Evolutionary conservation across 2,888 invertebrate species (phyloP).

Genomic region (Acleris sparsana): DNA sequence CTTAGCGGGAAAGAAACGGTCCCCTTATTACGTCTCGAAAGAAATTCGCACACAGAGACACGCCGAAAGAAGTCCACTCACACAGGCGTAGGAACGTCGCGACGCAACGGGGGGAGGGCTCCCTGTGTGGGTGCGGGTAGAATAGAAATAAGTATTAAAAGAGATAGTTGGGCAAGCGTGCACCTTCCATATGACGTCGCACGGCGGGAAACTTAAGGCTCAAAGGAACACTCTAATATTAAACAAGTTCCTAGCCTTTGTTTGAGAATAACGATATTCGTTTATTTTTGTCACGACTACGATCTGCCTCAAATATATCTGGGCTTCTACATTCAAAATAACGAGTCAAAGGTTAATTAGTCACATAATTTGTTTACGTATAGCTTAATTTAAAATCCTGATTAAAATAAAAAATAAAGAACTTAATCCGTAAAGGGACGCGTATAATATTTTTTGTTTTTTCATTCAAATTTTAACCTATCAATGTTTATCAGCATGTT

Average conservation of each 20-base stretch:
- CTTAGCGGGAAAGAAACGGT: constrained; percentile 83
- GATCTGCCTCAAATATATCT: neutral
- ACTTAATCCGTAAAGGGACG: too few relatives aligned
- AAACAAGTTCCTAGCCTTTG: constrained; percentile 18
- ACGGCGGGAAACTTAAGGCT: constrained; percentile 47
- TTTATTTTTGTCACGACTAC: constrained; percentile 5
- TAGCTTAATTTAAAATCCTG: too few relatives aligned
- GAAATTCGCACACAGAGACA: constrained; percentile 80
- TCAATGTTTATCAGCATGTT: too few relatives aligned
- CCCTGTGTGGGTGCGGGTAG: constrained; percentile 63
- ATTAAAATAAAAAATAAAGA: too few relatives aligned
- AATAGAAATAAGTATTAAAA: constrained; percentile 81
- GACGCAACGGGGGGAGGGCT: constrained; percentile 65
- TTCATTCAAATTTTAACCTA: too few relatives aligned
- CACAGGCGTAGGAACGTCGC: constrained; percentile 60
- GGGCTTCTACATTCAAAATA: neutral
- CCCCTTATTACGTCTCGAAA: constrained; percentile 84
- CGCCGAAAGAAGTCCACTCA: constrained; percentile 77
- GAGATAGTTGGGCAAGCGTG: constrained; percentile 79
- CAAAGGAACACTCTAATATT: constrained; percentile 42
- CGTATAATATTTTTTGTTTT: too few relatives aligned
- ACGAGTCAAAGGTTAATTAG: neutral
- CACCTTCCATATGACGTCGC: constrained; percentile 60
- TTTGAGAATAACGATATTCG: constrained; percentile 7
- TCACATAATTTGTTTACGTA: too few relatives aligned